Evolutionary conservation across 2,113 vertebrate genomes (phyloP).

Genomic region (Phaethornis superciliosus): DNA sequence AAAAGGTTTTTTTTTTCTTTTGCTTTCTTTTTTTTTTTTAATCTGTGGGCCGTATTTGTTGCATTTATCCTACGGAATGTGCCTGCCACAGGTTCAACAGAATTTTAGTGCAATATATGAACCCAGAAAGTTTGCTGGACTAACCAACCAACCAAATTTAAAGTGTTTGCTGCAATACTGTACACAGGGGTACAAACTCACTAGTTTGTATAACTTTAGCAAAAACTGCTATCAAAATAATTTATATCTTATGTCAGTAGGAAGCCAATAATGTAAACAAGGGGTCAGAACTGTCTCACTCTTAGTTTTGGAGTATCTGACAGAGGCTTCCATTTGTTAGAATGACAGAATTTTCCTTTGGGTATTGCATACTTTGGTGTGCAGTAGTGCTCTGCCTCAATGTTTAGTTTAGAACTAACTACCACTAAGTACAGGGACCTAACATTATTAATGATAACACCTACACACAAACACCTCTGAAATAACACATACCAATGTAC

Average conservation of each 20-base stretch:
- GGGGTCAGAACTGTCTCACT: constrained; percentile 77
- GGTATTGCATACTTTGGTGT: constrained; percentile 83
- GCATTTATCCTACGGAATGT: constrained; percentile 95
- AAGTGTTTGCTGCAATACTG: constrained; percentile 83
- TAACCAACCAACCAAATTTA: constrained; percentile 79
- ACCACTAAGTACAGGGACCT: constrained; percentile 71
- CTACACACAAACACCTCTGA: constrained; percentile 76
- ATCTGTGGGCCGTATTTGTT: constrained; percentile 89
- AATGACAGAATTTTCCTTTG: constrained; percentile 76
- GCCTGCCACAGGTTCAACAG: constrained; percentile 94
- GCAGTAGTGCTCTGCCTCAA: constrained; percentile 81
- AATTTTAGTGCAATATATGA: constrained; percentile 98
- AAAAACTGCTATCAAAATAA: constrained; percentile 63
- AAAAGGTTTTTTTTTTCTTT: constrained; percentile 71
- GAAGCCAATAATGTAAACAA: constrained; percentile 82
- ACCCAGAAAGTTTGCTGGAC: constrained; percentile 90
- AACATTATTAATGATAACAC: constrained; percentile 67
- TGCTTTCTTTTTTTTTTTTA: neutral
- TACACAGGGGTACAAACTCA: constrained; percentile 74
- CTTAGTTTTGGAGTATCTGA: constrained; percentile 70
- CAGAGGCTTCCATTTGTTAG: constrained; percentile 70
- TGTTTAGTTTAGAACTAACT: constrained; percentile 74
- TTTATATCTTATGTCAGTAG: constrained; percentile 68
- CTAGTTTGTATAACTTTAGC: constrained; percentile 70
- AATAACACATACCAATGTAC: constrained; percentile 72